Base-by-base conservation (phyloP, 1,140 invertebrate genomes). In the Drosophila rhopaloa region DNA sequence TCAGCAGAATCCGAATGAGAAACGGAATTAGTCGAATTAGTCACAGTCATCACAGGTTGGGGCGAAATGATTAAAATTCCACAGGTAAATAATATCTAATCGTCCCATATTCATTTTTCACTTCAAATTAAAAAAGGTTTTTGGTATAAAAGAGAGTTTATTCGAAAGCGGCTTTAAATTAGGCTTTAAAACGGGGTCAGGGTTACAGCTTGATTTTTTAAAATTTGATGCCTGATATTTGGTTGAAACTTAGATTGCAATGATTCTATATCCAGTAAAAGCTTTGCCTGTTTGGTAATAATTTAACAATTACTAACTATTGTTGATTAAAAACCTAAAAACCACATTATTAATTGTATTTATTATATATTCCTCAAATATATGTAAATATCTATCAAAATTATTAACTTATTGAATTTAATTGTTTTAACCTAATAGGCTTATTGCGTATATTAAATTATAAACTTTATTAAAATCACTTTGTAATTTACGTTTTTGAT, bases 11-110 rank as follows among this genome's bases (percentile, higher is more conserved):
- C 11, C 44, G 66, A 71, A 70, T 14, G n/a, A 27, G 40, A 65
- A 46, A 27, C 43, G 35, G 37, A 66, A 76, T 76, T 58, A 32
- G 43, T 29, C 61, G 50, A 58, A 53, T 76, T 76, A 76, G 72
- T 76, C 73, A 76, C 48, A 38, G 27, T 63, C 40, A 5, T 11
- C 16, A 4, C n/a, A 13, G 67, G 38, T 14, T 16, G n/a, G 35
- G 3, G 14, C 13, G n/a, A 35, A 50, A 41, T 41, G 48, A 40
- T 16, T 32, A 1, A 27, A 72, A 72, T 70, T 70, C 19, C 29
- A 16, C 7, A 16, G 16, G 54, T 56, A 38, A 56, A 41, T 29
- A 44, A 59, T 59, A 59, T 47, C 43, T 47, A 59, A 46, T 59
- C 16, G 14, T 24, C 14, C 5, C 7, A 29, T 32, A 44, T 58